Conservation (phyloP, 1,140 invertebrate species). For the Habropoda laboriosa region DNA sequence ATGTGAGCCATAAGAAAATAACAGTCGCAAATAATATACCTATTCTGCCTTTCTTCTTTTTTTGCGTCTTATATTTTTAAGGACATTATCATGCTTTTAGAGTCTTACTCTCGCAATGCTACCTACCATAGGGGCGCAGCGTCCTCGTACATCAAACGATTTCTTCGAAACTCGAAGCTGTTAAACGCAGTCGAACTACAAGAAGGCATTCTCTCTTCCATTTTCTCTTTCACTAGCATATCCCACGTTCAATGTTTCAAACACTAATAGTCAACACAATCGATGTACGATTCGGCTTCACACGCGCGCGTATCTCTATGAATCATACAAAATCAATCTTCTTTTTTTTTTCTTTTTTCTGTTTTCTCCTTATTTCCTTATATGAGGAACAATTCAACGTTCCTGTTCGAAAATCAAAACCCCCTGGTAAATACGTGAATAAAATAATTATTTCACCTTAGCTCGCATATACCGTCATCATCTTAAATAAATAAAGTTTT, state of each 20-base stretch:
- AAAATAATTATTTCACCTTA: conserved; percentile 57
- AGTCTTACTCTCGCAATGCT: conserved; percentile 48
- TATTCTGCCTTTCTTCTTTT: conserved; percentile 56
- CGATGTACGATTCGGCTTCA: conserved; percentile 49
- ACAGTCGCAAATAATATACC: conserved; percentile 76
- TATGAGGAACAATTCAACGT: conserved; percentile 19
- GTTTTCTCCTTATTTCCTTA: neutral
- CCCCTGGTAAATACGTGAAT: conserved; percentile 64
- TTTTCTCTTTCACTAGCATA: conserved; percentile 36
- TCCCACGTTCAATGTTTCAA: conserved; percentile 41
- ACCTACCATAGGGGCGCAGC: conserved; percentile 25
- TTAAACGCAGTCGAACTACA: conserved; percentile 45
- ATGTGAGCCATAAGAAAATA: conserved; percentile 77
- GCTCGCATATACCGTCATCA: conserved; percentile 59
- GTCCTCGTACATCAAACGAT: conserved; percentile 51
- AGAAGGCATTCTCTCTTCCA: conserved; percentile 44
- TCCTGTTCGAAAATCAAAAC: conserved; percentile 66
- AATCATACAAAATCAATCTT: conserved; percentile 46
- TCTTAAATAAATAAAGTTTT: conserved; percentile 61
- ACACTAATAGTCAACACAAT: conserved; percentile 40
- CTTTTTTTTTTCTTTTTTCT: neutral
- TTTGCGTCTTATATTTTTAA: conserved; percentile 60
- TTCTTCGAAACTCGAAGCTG: conserved; percentile 44
- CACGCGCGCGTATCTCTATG: conserved; percentile 14
- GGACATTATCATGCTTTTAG: conserved; percentile 59